phyloP scores from a whole-genome alignment of 2,888 invertebrate genomes.

The Morpho helenor region DNA sequence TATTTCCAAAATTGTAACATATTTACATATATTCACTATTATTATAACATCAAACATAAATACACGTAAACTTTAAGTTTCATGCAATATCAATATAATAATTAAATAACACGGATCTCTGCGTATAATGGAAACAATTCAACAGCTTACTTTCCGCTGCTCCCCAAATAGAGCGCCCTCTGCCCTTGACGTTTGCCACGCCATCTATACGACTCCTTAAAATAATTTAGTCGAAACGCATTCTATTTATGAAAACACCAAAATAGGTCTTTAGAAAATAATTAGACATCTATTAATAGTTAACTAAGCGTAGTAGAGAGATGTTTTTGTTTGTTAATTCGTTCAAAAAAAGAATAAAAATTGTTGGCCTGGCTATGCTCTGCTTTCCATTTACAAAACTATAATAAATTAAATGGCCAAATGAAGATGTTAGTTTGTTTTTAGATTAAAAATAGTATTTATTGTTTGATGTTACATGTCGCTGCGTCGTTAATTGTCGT shows the following conservation, averaged over 20 bases:
- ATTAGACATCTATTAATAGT: constrained; percentile 1
- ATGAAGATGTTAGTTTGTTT: too few relatives aligned
- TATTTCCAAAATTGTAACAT: too few relatives aligned
- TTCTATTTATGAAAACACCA: constrained; percentile 27
- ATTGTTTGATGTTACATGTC: too few relatives aligned
- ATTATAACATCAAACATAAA: too few relatives aligned
- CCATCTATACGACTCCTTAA: constrained; percentile 51
- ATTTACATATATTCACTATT: too few relatives aligned
- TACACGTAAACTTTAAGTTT: too few relatives aligned
- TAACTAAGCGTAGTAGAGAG: not conserved
- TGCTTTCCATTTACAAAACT: too few relatives aligned
- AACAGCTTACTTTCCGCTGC: constrained; percentile 66
- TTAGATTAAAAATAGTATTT: too few relatives aligned
- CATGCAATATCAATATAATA: too few relatives aligned
- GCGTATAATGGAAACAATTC: constrained; percentile 21
- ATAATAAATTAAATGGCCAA: too few relatives aligned
- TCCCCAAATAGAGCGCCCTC: constrained; percentile 59
- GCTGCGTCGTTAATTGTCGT: too few relatives aligned
- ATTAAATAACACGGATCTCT: not conserved
- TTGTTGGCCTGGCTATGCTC: too few relatives aligned
- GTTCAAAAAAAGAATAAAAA: not conserved
- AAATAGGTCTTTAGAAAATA: constrained; percentile 24
- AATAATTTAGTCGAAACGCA: constrained; percentile 28
- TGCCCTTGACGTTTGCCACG: constrained; percentile 59
- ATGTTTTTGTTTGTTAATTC: not conserved